Evolutionary conservation across 2,888 invertebrate genomes (phyloP).

Genomic region (Neoascia interrupta): DNA sequence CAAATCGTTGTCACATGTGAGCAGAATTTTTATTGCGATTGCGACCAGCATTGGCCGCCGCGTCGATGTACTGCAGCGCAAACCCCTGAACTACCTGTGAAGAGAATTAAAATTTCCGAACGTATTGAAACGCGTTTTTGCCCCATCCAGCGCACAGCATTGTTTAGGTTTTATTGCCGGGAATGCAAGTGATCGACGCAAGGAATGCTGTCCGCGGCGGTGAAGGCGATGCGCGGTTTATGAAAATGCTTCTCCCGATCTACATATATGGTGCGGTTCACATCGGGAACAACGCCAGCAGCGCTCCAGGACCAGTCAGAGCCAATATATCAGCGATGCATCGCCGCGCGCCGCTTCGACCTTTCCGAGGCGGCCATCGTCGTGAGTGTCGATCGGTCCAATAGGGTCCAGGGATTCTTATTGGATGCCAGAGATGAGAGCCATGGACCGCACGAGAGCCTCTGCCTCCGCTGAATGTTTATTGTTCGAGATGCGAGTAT

Average conservation of each 20-base stretch:
- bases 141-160: constrained; percentile 4
- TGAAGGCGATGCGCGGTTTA: constrained; percentile 21
- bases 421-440: constrained; percentile 8
- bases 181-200: constrained; percentile 62
- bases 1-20: constrained; percentile 80
- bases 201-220: constrained; percentile 55
- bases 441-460: constrained; percentile 37
- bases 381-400: constrained; percentile 18
- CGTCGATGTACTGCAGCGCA: not conserved
- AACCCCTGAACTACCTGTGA: constrained; percentile 54
- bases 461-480: constrained; percentile 44
- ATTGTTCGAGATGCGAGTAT: constrained; percentile 65
- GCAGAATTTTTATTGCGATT: constrained; percentile 79
- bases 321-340: constrained; percentile 48
- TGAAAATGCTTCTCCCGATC: constrained; percentile 45
- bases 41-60: constrained; percentile 55
- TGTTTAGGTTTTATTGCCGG: constrained; percentile 57
- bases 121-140: constrained; percentile 61
- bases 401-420: constrained; percentile 39
- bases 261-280: constrained; percentile 62
- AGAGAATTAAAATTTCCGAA: constrained; percentile 65
- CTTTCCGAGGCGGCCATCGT: constrained; percentile 41
- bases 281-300: constrained; percentile 36
- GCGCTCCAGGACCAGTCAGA: constrained; percentile 51
- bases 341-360: constrained; percentile 30